Base-by-base conservation (phyloP, 2,113 vertebrate species). In the Dryoscopus gambensis region DNA sequence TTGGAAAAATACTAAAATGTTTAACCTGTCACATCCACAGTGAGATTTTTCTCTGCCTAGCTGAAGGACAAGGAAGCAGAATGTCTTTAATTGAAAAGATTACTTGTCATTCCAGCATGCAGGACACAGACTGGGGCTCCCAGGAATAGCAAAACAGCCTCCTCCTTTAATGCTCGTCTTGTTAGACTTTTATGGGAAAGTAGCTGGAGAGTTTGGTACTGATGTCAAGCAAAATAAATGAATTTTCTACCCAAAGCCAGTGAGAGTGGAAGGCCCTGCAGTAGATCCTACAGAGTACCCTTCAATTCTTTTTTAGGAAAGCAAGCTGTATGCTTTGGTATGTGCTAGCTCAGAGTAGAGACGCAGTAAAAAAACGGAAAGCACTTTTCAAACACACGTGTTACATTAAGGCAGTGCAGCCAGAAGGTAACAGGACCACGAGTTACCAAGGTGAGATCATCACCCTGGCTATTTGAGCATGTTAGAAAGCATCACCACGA, bases 381-480 rank as follows among this genome's bases (percentile, higher is more conserved):
- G 16, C 13, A 11, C 27, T 83, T 64, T 40, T 64, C 30, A 50
- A 71, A 55, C 79, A 74, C 13, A 0, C 10, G 46, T 63, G 27
- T 22, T 50, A 2, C 60, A 39, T 46, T 23, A 27, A 55, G 31
- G 37, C 42, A 65, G 17, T 13, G 67, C 65, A 70, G 25, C 14
- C 75, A 71, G 71, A 40, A 79, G 40, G 57, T 33, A 21, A 55
- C 18, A 52, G 42, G 12, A 12, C 47, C 50, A 25, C 7, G 11
- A 67, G 39, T 63, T n/a, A 23, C 42, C 47, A 59, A 53, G 46
- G 44, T 2, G 5, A 81, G 31, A 35, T 60, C 65, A 11, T 37
- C 21, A 30, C 55, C 31, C 35, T 16, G 62, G 35, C 11, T 6
- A 2, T 74, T 7, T 31, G 44, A 65, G 21, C 0, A 0, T 13